Conservation (phyloP, 2,797 vertebrate species). For the Helarctos malayanus region DNA sequence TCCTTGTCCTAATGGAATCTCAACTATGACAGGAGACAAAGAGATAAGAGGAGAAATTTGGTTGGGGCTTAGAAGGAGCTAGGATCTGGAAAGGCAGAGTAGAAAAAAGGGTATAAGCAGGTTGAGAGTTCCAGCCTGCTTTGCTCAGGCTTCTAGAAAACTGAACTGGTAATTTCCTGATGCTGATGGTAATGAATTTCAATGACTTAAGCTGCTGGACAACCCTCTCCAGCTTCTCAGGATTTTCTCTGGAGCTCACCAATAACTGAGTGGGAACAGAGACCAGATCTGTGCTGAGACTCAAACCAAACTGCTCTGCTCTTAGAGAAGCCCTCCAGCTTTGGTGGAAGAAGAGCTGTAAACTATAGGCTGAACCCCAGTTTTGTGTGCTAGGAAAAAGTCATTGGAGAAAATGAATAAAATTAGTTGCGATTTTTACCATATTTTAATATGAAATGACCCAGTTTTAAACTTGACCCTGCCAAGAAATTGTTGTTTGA, state of each 20-base stretch:
- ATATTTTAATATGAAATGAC: conserved; percentile 19
- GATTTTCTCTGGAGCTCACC: neutral
- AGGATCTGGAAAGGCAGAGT: neutral
- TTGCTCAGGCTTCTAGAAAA: neutral
- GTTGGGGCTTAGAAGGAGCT: neutral
- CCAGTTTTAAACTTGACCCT: conserved; percentile 37
- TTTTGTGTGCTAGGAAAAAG: neutral
- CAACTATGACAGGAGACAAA: neutral
- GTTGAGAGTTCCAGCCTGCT: neutral
- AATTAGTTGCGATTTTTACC: conserved; percentile 1
- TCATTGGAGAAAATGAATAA: conserved; percentile 26
- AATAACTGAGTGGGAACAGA: neutral
- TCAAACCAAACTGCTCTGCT: neutral
- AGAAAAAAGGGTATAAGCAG: neutral
- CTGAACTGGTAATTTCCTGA: neutral
- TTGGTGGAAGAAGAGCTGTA: neutral
- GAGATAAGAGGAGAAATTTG: conserved; percentile 43
- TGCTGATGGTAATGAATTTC: neutral
- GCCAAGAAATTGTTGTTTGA: conserved; percentile 48
- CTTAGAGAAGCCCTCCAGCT: neutral
- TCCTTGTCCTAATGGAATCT: conserved; percentile 27
- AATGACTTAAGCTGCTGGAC: neutral
- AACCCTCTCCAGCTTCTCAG: neutral
- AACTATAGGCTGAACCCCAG: neutral
- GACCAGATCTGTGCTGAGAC: neutral